Percentiles rank a stretch among this genome's conserved stretches.
Evolutionary conservation across 1,140 invertebrate species (phyloP).

Genomic region (Heliconius hewitsoni): DNA sequence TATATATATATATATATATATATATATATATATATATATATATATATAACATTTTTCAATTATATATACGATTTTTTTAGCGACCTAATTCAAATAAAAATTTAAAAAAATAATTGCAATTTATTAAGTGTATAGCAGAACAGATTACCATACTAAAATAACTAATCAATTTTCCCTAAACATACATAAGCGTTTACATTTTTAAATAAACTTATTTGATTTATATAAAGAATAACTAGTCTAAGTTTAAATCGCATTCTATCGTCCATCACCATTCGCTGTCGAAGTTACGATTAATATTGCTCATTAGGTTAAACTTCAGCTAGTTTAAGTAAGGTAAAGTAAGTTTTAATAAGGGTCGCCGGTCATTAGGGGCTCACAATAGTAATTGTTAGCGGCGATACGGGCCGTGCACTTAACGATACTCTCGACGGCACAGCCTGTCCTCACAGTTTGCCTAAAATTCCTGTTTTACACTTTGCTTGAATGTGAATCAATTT

Average conservation of each 20-base stretch:
- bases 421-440: constrained; percentile 56
- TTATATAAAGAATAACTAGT: too few relatives aligned
- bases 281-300: constrained; percentile 69
- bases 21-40: too few relatives aligned
- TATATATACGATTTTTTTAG: too few relatives aligned
- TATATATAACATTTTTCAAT: too few relatives aligned
- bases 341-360: constrained; percentile 73
- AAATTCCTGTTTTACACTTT: neutral
- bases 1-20: too few relatives aligned
- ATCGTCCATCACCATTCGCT: constrained; percentile 7
- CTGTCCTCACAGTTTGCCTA: constrained; percentile 10
- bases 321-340: constrained; percentile 52
- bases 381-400: constrained; percentile 62
- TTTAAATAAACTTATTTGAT: too few relatives aligned
- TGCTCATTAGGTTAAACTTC: constrained; percentile 63
- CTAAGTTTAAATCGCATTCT: neutral
- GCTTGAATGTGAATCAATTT: neutral
- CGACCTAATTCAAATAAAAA: too few relatives aligned
- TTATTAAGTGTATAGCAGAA: too few relatives aligned
- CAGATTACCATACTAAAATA: too few relatives aligned
- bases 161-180: too few relatives aligned
- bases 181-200: too few relatives aligned
- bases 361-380: constrained; percentile 63
- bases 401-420: constrained; percentile 55
- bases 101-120: too few relatives aligned